Evolutionary conservation across 2,113 vertebrate species (phyloP).

Genomic region (Percopsis transmontana): DNA sequence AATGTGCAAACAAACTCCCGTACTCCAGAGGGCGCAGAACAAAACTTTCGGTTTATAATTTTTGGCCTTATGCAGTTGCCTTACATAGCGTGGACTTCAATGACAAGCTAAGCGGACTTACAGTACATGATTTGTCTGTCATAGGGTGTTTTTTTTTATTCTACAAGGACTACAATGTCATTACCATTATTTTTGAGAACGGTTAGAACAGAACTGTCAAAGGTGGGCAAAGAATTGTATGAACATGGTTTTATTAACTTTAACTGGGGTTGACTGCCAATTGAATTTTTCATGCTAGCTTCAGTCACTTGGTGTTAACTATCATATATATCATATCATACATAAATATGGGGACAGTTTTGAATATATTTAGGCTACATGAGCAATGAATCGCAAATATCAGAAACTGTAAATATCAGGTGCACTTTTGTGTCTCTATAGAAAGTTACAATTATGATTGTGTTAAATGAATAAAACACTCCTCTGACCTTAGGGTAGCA

Average conservation of each 20-base stretch:
- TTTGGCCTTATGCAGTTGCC: slow-evolving; percentile 30
- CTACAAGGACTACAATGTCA: slow-evolving; percentile 38
- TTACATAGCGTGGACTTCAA: slow-evolving; percentile 53
- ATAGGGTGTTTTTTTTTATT: background rate
- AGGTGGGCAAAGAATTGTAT: slow-evolving; percentile 37
- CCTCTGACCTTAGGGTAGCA: slow-evolving; percentile 40
- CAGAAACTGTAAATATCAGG: too few relatives aligned
- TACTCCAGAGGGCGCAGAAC: slow-evolving; percentile 32
- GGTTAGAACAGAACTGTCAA: slow-evolving; percentile 34
- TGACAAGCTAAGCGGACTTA: slow-evolving; percentile 56
- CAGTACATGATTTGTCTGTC: slow-evolving; percentile 7
- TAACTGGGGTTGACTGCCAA: too few relatives aligned
- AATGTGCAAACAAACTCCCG: slow-evolving; percentile 23
- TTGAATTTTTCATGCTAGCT: too few relatives aligned
- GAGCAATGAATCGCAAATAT: too few relatives aligned
- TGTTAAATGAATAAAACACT: too few relatives aligned
- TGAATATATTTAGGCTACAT: too few relatives aligned
- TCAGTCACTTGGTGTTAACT: too few relatives aligned
- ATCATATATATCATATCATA: too few relatives aligned
- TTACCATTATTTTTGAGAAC: slow-evolving; percentile 46
- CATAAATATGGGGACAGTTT: too few relatives aligned
- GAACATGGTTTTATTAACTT: too few relatives aligned
- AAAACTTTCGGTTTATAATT: accelerated
- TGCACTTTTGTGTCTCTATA: too few relatives aligned
- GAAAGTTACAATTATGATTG: too few relatives aligned